These are phyloP conservation scores for Drosophila cyrtoloma DNA, from an alignment of 2,888 invertebrate genomes.

Conservation along the genomic window DNA sequence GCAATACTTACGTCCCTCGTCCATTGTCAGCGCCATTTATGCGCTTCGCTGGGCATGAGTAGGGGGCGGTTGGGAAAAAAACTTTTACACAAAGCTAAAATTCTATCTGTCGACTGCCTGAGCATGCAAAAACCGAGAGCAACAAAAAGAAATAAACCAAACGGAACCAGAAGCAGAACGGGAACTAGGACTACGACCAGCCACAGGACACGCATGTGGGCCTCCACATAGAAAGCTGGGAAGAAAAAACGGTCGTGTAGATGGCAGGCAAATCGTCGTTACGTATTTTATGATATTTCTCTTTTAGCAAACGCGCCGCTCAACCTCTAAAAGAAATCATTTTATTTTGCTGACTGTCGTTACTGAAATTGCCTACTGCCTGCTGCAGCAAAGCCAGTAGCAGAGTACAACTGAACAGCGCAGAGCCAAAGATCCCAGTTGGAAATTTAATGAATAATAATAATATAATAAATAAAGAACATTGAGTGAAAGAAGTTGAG, in stretches of 20 bases:
- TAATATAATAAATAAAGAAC: background rate
- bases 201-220: constrained; percentile 62
- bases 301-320: constrained; percentile 33
- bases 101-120: constrained; percentile 71
- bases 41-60: constrained; percentile 65
- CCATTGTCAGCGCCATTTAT: constrained; percentile 79
- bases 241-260: constrained; percentile 34
- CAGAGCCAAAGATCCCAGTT: constrained; percentile 37
- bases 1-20: constrained; percentile 23
- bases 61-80: constrained; percentile 42
- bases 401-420: background rate
- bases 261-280: constrained; percentile 74
- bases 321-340: constrained; percentile 63
- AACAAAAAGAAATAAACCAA: constrained; percentile 46
- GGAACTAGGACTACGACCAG: constrained; percentile 30
- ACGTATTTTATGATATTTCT: constrained; percentile 75
- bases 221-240: constrained; percentile 19
- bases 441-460: constrained; percentile 18
- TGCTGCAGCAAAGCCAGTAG: constrained; percentile 21
- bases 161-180: constrained; percentile 34
- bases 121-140: constrained; percentile 71
- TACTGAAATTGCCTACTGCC: constrained; percentile 75
- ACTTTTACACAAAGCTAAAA: constrained; percentile 77
- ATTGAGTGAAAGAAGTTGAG: background rate
- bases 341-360: constrained; percentile 79